Base-by-base conservation (phyloP, 2,113 vertebrate genomes). In the Capreolus pygargus region DNA sequence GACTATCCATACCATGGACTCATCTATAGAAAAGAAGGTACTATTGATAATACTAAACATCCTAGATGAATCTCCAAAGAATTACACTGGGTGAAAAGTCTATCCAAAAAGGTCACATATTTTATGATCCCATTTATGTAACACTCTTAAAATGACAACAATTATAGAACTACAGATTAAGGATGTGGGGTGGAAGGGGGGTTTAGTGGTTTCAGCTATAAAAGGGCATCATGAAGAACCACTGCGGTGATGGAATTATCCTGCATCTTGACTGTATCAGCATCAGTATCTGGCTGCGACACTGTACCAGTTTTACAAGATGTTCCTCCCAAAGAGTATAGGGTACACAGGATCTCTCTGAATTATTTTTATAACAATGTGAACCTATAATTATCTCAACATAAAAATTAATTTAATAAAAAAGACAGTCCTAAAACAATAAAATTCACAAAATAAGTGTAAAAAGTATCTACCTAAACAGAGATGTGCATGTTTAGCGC, bases 341-440 rank as follows among this genome's bases (percentile, higher is more conserved):
- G 12, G 58, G 30, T 55, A 76, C 15, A 91, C 9, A 88, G 27
- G 16, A 74, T 17, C 21, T 82, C 90, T 82, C 30, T 78, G 15
- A 10, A 70, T 70, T 91, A n/a, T 17, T 82, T 81, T 67, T 43
- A 50, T 19, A 89, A 89, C 55, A 89, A 92, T 27, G 11, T 83
- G 25, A 91, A 30, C 79, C 89, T 54, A 67, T 33, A 94, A 97
- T 55, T 79, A 93, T 36, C 50, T 94, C 39, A 60, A 94, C 54
- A 86, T 54, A 58, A 58, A 76, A 61, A 39, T 81, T 50, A 84
- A 58, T 55, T 60, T 79, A 74, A 89, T 85, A 70, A 15, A 86
- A 79, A 90, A 96, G 39, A 82, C 11, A 45, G 45, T 91, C 28
- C 47, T 82, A 89, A 86, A 96, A 94, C 87, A 57, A 23, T 83